phyloP scores from a whole-genome alignment of 2,797 vertebrate genomes.

The Pseudochaenichthys georgianus region DNA sequence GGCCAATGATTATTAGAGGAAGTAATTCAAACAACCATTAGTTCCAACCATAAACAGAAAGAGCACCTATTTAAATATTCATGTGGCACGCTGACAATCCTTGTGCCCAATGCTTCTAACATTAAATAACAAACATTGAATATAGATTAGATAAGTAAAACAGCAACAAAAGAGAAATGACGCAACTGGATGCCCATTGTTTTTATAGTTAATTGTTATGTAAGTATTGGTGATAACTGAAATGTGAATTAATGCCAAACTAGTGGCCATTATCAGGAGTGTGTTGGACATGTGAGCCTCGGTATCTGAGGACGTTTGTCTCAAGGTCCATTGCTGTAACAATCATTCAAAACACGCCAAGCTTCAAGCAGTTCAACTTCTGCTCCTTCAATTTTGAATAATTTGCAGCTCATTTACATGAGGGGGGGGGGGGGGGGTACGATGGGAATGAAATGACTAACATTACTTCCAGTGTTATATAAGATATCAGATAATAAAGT shows the following conservation, averaged over 20 bases:
- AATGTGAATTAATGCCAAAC: neutral
- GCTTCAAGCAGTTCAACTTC: constrained; percentile 40
- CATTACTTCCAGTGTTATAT: constrained; percentile 31
- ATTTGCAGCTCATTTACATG: constrained; percentile 44
- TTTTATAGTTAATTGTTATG: neutral
- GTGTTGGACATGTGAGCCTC: neutral
- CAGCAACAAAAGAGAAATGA: neutral
- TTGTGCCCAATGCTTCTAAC: neutral
- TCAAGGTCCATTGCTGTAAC: constrained; percentile 9
- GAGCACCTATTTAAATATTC: neutral
- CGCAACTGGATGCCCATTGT: neutral
- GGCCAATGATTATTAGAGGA: neutral
- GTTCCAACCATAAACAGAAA: neutral
- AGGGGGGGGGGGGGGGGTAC: constrained; percentile 5
- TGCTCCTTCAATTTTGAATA: constrained; percentile 44
- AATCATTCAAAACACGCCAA: constrained; percentile 12
- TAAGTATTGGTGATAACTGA: neutral
- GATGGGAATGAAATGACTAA: constrained; percentile 49
- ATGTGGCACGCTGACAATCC: neutral
- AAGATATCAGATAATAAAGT: constrained; percentile 22
- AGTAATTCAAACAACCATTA: neutral
- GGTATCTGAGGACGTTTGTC: constrained; percentile 1
- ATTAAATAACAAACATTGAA: neutral
- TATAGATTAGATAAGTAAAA: neutral
- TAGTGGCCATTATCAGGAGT: neutral